These are phyloP conservation scores for Dioctria linearis DNA, from an alignment of 2,888 invertebrate genomes.

Conservation along the genomic window DNA sequence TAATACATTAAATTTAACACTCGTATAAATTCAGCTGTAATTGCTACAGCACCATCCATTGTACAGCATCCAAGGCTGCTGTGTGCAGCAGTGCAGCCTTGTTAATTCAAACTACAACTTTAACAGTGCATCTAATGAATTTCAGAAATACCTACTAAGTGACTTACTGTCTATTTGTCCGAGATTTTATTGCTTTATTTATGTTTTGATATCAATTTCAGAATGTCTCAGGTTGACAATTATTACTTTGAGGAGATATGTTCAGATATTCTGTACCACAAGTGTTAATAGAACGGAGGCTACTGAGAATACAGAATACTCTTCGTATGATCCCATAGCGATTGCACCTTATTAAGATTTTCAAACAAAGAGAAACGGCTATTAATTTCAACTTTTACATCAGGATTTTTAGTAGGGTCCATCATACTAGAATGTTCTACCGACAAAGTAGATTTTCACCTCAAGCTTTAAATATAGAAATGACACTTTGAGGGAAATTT, in stretches of 20 bases:
- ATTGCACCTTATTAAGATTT: too few relatives aligned
- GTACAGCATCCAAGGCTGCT: slow-evolving; percentile 12
- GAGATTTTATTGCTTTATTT: slow-evolving; percentile 47
- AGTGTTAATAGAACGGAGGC: slow-evolving; percentile 24
- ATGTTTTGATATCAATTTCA: slow-evolving; percentile 42
- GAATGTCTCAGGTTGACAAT: slow-evolving; percentile 35
- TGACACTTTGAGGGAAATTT: too few relatives aligned
- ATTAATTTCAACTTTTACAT: too few relatives aligned
- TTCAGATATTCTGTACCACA: slow-evolving; percentile 1
- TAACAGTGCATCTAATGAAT: slow-evolving; percentile 43
- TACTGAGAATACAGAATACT: too few relatives aligned
- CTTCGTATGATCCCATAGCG: too few relatives aligned
- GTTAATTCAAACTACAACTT: slow-evolving; percentile 38
- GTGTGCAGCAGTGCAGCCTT: slow-evolving; percentile 3
- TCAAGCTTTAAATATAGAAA: too few relatives aligned
- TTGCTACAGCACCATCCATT: slow-evolving; percentile 52
- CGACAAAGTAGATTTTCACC: too few relatives aligned
- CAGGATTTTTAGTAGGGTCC: too few relatives aligned
- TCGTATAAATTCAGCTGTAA: slow-evolving; percentile 57
- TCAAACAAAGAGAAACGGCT: too few relatives aligned
- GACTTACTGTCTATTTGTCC: slow-evolving; percentile 37
- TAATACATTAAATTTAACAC: slow-evolving; percentile 59
- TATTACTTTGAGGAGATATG: slow-evolving; percentile 13
- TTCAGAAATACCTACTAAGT: slow-evolving; percentile 38
- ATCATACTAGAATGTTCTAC: too few relatives aligned